Percentiles rank a stretch among this genome's conserved stretches.
These are phyloP conservation scores for Babylonia areolata DNA, from an alignment of 1,140 invertebrate genomes.

Conservation along the genomic window DNA sequence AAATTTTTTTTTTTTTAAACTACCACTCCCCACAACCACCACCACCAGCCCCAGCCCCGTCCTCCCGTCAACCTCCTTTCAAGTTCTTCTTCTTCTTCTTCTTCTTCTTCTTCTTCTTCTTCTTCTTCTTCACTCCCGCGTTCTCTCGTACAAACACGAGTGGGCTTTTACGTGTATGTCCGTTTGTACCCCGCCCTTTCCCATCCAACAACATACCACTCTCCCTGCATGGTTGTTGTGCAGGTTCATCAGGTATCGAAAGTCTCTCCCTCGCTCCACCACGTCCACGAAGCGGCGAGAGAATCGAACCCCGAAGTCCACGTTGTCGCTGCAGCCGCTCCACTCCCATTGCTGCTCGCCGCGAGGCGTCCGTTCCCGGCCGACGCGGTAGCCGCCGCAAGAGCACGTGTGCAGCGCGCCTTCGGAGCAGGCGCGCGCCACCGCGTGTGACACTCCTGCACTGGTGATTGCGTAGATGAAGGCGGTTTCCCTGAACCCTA, in stretches of 20 bases:
- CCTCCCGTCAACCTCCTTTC: too few species aligned
- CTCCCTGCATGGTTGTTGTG: constrained; percentile 98
- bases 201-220: constrained; percentile 84
- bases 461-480: constrained; percentile 98
- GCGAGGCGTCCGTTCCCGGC: constrained; percentile 58
- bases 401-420: constrained; percentile 96
- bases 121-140: too few species aligned
- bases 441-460: constrained; percentile 94
- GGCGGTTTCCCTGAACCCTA: constrained; percentile 95
- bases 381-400: constrained; percentile 91
- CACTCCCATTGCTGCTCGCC: constrained; percentile 88
- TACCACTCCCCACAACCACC: too few species aligned
- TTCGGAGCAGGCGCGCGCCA: constrained; percentile 95
- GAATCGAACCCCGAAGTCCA: constrained; percentile 92
- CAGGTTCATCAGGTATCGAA: constrained; percentile 95
- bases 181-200: too few species aligned
- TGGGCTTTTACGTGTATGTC: too few species aligned
- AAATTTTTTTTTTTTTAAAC: too few species aligned
- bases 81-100: too few species aligned
- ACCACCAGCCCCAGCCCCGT: too few species aligned
- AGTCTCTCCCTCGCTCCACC: constrained; percentile 90
- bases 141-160: too few species aligned
- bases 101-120: too few species aligned
- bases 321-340: constrained; percentile 96
- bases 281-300: constrained; percentile 80